Percentiles rank a stretch among this genome's conserved stretches.
Conservation (phyloP, 2,888 invertebrate genomes). For the Alentia gelatinosa region DNA sequence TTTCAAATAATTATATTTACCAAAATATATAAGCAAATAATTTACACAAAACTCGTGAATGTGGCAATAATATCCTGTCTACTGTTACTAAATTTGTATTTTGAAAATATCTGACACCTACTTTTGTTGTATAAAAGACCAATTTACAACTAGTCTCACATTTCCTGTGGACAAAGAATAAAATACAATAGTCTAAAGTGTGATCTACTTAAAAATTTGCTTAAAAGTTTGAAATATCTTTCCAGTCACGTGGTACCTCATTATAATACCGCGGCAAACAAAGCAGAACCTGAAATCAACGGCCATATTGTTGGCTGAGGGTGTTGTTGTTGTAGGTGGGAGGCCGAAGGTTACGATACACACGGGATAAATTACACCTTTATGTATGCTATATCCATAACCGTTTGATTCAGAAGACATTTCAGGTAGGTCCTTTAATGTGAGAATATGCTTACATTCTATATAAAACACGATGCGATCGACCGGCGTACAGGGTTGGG, state of each 20-base stretch:
- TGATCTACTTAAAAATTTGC: too few relatives aligned
- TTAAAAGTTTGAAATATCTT: background rate
- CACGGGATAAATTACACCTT: background rate
- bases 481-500: too few relatives aligned
- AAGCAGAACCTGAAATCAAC: constrained; percentile 14
- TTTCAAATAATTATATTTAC: too few relatives aligned
- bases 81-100: too few relatives aligned
- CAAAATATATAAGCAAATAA: too few relatives aligned
- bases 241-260: background rate
- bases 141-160: too few relatives aligned
- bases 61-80: too few relatives aligned
- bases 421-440: background rate
- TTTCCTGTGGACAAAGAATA: too few relatives aligned
- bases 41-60: too few relatives aligned
- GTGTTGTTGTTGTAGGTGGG: background rate
- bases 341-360: background rate
- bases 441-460: background rate
- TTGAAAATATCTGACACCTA: too few relatives aligned
- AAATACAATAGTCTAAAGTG: too few relatives aligned
- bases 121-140: too few relatives aligned
- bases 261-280: constrained; percentile 35
- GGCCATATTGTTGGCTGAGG: background rate
- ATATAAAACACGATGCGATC: background rate
- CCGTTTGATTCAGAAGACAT: background rate
- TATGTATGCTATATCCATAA: background rate